Base-by-base conservation (phyloP, 2,113 vertebrate genomes). In the Cervus canadensis region DNA sequence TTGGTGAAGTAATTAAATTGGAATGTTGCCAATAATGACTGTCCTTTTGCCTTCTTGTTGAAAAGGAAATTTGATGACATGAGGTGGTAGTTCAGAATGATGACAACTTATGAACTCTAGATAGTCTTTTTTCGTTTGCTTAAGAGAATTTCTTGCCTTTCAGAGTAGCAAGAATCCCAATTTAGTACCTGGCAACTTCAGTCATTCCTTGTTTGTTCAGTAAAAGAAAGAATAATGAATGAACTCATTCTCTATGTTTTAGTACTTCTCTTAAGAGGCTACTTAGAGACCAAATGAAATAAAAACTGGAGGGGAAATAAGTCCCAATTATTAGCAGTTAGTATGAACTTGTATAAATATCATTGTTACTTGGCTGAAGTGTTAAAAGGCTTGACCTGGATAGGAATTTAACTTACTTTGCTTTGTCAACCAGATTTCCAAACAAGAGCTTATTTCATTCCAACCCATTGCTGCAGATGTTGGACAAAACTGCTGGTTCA, bases 351-450 rank as follows among this genome's bases (percentile, higher is more conserved):
- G 78, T 93, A 48, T 91, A 87, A 97, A 84, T 91, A 86, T 97
- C 40, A 45, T 64, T 92, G 82, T 82, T 90, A 23, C 93, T 94
- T 96, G 91, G 67, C 56, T 91, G 78, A 94, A 81, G 60, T 95
- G 82, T 91, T 96, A 78, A 94, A 92, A 96, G 93, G 23, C 84
- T 97, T 97, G 92, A 96, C 92, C 94, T 78, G 82, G 88, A 76
- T 78, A 93, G 76, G 67, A 96, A 86, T 94, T 94, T 62, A 74
- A 93, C 82, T 91, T n/a, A 23, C 57, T 97, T 78, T 94, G 43
- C 45, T 88, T 97, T 94, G 95, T 95, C 95, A 97, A 92, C 81
- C 96, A 60, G 76, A 86, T 90, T 95, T 62, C 59, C 92, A 97
- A 97, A 94, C 74, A 96, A 92, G 91, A 92, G 67, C 64, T 90